Conservation (phyloP, 2,888 invertebrate genomes). For the Globia sparganii region DNA sequence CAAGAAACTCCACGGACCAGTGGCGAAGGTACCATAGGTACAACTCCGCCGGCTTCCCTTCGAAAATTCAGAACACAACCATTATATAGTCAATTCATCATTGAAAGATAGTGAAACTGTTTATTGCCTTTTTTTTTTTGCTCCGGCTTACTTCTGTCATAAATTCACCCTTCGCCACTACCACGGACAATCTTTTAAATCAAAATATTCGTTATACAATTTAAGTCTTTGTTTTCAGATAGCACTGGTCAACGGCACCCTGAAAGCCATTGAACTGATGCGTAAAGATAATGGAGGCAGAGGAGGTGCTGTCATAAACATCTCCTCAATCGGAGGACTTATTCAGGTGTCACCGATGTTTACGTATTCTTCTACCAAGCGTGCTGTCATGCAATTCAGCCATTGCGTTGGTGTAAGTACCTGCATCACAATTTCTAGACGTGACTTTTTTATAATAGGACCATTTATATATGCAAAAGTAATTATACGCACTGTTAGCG, state of each 20-base stretch:
- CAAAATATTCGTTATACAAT: neutral
- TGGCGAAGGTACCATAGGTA: no score
- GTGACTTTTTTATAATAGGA: neutral
- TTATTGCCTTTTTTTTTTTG: no score
- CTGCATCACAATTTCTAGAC: neutral
- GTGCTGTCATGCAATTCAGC: constrained; percentile 72
- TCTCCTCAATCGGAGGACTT: constrained; percentile 70
- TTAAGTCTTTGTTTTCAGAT: constrained; percentile 54
- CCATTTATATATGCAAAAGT: neutral
- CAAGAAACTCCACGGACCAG: neutral
- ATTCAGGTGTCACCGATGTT: constrained; percentile 54
- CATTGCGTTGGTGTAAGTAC: constrained; percentile 71
- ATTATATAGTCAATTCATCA: no score
- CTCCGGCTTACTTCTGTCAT: no score
- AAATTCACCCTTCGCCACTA: no score
- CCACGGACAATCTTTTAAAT: neutral
- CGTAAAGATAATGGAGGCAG: constrained; percentile 70
- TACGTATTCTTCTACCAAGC: constrained; percentile 70
- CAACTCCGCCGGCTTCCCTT: no score
- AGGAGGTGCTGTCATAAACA: constrained; percentile 73
- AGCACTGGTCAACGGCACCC: constrained; percentile 68
- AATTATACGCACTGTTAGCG: neutral
- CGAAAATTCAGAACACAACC: no score
- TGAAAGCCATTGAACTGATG: constrained; percentile 73
- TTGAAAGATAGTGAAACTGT: no score